Base-by-base conservation (phyloP, 2,113 vertebrate species). In the Lepisosteus osseus region DNA sequence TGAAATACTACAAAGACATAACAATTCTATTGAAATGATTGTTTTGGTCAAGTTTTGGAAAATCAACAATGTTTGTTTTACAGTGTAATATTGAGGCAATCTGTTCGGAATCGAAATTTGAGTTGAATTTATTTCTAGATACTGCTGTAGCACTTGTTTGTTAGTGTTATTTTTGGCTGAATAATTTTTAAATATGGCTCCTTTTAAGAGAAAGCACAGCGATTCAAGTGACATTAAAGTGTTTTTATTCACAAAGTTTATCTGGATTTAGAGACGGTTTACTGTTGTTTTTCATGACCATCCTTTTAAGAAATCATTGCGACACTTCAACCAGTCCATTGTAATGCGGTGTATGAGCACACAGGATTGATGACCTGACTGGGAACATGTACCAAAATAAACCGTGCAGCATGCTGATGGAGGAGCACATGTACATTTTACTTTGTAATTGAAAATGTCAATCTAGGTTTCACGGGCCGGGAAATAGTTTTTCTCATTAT, bases 361-460 rank as follows among this genome's bases (percentile, higher is more conserved):
- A 3, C 74, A 71, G 80, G 78, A 81, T 78, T 79, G 75, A 83
- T 83, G 79, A 78, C 75, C 69, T 80, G 79, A 79, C 73, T 62
- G 54, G 40, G 56, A 70, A 43, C 47, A 66, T 65, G 72, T 73
- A 73, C 73, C 70, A 73, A 71, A 75, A 80, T 73, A 59, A 73
- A 72, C 75, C 69, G 74, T 79, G 76, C 71, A 71, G 44, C 66
- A 61, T 75, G 72, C 75, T 74, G 83, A 85, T 62, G 77, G 79
- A 84, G 85, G 71, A 85, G 89, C 88, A 84, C 83, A 72, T 90
- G 90, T 90, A 87, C 86, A 86, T 91, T 90, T 90, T 87, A 88
- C 86, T 86, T 84, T 65, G 82, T 91, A 92, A 91, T 92, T 86
- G 90, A 90, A 92, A 91, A 89, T 85, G 90, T 90, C 90, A 92